phyloP scores from a whole-genome alignment of 2,797 vertebrate species.

The Peromyscus nudipes region DNA sequence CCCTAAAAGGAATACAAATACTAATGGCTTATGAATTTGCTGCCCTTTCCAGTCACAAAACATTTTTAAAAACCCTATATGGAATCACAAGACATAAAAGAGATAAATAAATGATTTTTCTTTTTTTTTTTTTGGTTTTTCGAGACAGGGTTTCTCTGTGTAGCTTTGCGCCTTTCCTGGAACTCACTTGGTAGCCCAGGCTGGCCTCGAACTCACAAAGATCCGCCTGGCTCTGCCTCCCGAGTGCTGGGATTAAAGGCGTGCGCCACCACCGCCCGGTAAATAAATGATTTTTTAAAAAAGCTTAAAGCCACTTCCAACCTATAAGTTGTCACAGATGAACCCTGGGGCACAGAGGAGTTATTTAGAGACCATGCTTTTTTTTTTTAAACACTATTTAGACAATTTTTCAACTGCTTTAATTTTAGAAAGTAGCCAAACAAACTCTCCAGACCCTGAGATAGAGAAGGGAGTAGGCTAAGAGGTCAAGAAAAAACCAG shows the following conservation, averaged over 20 bases:
- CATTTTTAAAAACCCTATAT: background rate
- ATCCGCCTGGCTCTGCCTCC: too few species aligned
- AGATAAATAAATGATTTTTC: background rate
- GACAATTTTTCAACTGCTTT: slow-evolving; percentile 21
- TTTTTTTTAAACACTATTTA: background rate
- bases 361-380: background rate
- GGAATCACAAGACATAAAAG: background rate
- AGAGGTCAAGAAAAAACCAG: background rate
- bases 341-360: background rate
- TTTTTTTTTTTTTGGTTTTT: too few species aligned
- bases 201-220: too few species aligned
- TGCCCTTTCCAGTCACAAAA: slow-evolving; percentile 4
- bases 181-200: too few species aligned
- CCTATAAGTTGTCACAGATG: background rate
- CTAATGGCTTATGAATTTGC: background rate
- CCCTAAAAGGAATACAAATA: background rate
- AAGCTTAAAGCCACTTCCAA: background rate
- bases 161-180: too few species aligned
- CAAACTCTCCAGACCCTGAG: background rate
- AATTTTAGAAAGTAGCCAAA: background rate
- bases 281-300: too few species aligned
- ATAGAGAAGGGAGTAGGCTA: background rate
- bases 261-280: too few species aligned
- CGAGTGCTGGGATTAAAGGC: too few species aligned
- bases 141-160: too few species aligned